Base-by-base conservation (phyloP, 1,140 invertebrate genomes). In the Cepaea nemoralis region DNA sequence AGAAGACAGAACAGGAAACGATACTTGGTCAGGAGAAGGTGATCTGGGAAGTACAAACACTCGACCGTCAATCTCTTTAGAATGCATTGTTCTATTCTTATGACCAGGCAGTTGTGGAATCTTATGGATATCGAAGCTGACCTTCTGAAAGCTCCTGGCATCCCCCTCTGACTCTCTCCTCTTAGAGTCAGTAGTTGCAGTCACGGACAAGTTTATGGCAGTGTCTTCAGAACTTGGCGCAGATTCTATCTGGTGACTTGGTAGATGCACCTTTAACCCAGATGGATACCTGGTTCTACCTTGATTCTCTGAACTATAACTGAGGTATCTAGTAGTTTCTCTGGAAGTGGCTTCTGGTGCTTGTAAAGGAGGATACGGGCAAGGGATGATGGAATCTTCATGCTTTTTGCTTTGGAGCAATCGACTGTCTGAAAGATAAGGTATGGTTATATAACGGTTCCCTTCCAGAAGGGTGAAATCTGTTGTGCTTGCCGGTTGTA, bases 391-490 rank as follows among this genome's bases (percentile, higher is more conserved):
- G 37, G 69, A 42, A 71, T 71, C 37, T 71, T 27, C 37, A 1
- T 39, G 35, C 10, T 35, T 24, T 2, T 27, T 22, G 37, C 14
- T 24, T 27, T 39, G 37, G 37, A n/a, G 0, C 35, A 40, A 37
- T 39, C 69, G 3, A 31, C 24, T 71, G 1, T 71, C 69, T 71
- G 69, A n/a, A 42, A 71, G 69, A 19, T 71, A 70, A 16, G 86
- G 35, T 39, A 84, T 73, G 5, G 85, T 83, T 40, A 89, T 86
- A 8, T 86, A 86, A 45, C 87, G 82, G 74, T 87, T 89, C 81
- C 88, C 88, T 76, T 87, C 83, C 31, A 89, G 74, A 63, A 88
- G 88, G 33, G 84, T 83, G 33, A 89, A 80, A 80, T 89, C 88
- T 24, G 87, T 86, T 67, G 81, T 85, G 69, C 83, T 85, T 27